Base-by-base conservation (phyloP, 2,797 vertebrate species). In the Heliangelus exortis region DNA sequence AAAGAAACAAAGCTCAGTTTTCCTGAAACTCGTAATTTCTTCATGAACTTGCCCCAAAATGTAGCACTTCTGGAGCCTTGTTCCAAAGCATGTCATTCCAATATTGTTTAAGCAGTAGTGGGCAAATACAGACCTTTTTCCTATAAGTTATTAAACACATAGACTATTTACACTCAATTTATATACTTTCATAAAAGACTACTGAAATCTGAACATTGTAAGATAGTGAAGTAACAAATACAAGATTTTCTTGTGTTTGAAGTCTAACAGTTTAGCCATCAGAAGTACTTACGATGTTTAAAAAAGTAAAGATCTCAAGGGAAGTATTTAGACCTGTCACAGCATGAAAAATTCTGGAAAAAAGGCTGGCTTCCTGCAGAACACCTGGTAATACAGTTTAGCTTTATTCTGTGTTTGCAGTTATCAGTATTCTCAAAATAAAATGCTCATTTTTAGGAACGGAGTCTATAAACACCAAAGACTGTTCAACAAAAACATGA, bases 111-210 rank as follows among this genome's bases (percentile, higher is more conserved):
- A 45, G 3, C 11, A 23, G 25, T 31, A 10, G 18, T 53, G 31
- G 75, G 41, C 16, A 89, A 89, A 76, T 48, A 87, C 20, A 81
- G 25, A 62, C 16, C 15, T 55, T 83, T 69, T 34, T 50, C 45
- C 26, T 58, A 0, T 18, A 85, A 67, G 11, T 83, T 77, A 57
- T 8, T 82, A 72, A 74, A 77, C 0, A 1, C 3, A 5, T 0
- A 63, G 25, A 36, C 28, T 55, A 12, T 48, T 87, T 67, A 65
- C 36, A 72, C 18, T n/a, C 29, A 29, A 73, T 80, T 87, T 10
- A 7, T 55, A 51, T 16, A 51, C 47, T 87, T 85, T 59, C 53
- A 55, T 23, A 54, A 15, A 10, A 79, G 45, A 86, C 39, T 63
- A 73, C 29, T 43, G 55, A 68, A 84, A 71, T 39, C 31, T 20